Percentiles rank a stretch among this genome's conserved stretches.
Conservation (phyloP, 37 sponge, comb jelly and placozoan species). For the Beroe ovata region DNA sequence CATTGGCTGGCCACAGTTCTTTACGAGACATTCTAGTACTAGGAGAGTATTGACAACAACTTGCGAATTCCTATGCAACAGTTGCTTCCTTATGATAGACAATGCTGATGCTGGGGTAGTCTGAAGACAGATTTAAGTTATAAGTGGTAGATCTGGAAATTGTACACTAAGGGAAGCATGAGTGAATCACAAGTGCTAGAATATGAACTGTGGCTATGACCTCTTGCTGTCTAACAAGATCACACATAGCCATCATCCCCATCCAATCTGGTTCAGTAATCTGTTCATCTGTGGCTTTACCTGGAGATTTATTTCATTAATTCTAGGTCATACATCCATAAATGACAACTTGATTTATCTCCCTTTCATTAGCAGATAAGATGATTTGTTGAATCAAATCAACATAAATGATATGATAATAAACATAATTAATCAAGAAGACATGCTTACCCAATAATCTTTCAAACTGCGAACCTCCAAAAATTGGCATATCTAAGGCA, state of each 20-base stretch:
- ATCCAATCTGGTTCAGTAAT: constrained; percentile 53
- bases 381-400: no score
- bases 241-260: constrained; percentile 66
- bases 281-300: constrained; percentile 65
- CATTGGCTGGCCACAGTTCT: constrained; percentile 85
- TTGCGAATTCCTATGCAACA: constrained; percentile 61
- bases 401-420: neutral
- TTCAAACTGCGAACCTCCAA: neutral
- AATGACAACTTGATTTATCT: neutral
- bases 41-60: constrained; percentile 74
- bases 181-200: no score
- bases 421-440: neutral
- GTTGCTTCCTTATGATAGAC: constrained; percentile 1
- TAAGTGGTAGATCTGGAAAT: no score
- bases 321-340: neutral
- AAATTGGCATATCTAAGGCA: neutral
- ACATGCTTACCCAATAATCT: neutral
- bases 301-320: neutral
- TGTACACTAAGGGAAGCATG: no score
- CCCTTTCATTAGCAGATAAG: no score
- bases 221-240: constrained; percentile 54
- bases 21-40: constrained; percentile 85
- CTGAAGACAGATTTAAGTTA: neutral
- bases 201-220: neutral
- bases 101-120: neutral